These are phyloP conservation scores for Bombus affinis DNA, from an alignment of 1,140 invertebrate species.

Conservation along the genomic window DNA sequence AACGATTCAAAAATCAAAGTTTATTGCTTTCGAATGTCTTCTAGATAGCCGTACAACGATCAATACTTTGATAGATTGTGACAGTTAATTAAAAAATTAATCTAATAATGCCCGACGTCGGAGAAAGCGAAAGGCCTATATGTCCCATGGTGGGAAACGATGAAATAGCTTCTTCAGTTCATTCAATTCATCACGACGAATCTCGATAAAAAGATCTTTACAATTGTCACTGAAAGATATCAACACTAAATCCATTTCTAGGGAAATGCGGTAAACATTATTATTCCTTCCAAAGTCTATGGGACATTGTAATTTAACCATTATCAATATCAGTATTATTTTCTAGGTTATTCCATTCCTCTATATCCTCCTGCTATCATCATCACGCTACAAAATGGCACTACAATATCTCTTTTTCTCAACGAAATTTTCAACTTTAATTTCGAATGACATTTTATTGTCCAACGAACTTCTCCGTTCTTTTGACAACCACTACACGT, in stretches of 20 bases:
- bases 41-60: neutral
- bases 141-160: too few relatives aligned
- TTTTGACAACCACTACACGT: neutral
- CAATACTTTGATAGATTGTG: neutral
- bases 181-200: neutral
- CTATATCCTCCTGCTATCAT: neutral
- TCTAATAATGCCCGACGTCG: neutral
- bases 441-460: neutral
- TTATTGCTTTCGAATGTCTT: neutral
- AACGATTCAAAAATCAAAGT: neutral
- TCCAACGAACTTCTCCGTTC: too few relatives aligned
- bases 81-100: neutral
- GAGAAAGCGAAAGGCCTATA: neutral
- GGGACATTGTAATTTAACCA: neutral
- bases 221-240: neutral
- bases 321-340: neutral
- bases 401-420: neutral
- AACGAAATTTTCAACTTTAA: neutral
- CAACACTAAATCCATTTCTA: neutral
- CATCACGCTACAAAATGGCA: slow-evolving; percentile 36
- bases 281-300: neutral
- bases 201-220: neutral
- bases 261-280: neutral
- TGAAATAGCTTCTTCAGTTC: neutral
- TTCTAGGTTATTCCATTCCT: neutral